Conservation (phyloP, 1,140 invertebrate genomes). For the Brachionus asplanchnoidis region DNA sequence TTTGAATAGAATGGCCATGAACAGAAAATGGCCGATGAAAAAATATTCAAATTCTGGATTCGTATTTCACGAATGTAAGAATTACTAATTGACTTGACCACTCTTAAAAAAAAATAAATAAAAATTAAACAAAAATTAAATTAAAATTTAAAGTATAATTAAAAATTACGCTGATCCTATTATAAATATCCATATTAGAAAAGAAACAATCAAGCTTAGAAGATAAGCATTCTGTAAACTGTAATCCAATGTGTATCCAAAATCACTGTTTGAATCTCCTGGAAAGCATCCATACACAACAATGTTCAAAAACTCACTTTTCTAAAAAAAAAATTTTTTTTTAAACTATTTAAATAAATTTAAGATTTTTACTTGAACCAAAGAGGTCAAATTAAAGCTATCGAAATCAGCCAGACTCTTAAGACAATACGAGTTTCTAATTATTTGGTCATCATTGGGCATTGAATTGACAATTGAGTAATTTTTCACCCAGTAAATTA, state of each 20-base stretch:
- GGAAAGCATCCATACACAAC: slow-evolving; percentile 1
- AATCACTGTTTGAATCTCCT: background rate
- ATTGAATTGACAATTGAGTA: background rate
- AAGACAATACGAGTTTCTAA: background rate
- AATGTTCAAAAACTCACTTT: background rate
- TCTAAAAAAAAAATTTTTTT: background rate
- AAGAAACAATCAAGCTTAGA: background rate
- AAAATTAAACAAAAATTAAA: background rate
- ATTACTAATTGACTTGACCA: background rate
- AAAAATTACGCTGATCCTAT: background rate
- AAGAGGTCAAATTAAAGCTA: background rate
- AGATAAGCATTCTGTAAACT: slow-evolving; percentile 22
- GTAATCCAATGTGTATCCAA: background rate
- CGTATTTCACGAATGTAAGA: background rate
- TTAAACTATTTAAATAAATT: background rate
- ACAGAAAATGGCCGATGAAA: background rate
- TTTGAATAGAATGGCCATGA: slow-evolving; percentile 23
- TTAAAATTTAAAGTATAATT: background rate
- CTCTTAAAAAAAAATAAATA: background rate
- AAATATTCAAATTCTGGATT: background rate
- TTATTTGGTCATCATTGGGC: background rate
- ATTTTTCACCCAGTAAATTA: background rate
- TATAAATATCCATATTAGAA: background rate
- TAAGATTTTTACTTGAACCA: background rate
- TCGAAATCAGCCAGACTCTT: background rate